phyloP scores from a whole-genome alignment of 1,140 invertebrate species.

The Rhyzopertha dominica region DNA sequence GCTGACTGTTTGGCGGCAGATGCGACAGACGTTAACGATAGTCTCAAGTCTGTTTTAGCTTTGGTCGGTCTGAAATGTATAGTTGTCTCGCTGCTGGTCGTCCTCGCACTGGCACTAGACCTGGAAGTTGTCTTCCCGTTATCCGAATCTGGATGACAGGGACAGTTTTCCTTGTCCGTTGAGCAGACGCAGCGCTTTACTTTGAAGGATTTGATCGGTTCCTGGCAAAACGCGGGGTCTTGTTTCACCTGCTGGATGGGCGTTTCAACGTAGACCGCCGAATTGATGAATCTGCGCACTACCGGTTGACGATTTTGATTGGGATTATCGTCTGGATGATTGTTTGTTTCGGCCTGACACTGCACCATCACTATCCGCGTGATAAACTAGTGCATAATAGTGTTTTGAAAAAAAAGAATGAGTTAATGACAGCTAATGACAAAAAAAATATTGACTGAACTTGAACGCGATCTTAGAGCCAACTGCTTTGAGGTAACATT shows the following conservation, averaged over 20 bases:
- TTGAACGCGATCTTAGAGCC: too few species aligned
- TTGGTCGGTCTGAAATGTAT: constrained; percentile 12
- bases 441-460: too few species aligned
- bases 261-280: constrained; percentile 37
- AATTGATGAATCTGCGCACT: constrained; percentile 33
- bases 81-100: constrained; percentile 12
- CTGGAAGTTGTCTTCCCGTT: constrained; percentile 5
- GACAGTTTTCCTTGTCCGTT: constrained; percentile 19
- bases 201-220: constrained; percentile 15
- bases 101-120: constrained; percentile 12
- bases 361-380: too few species aligned
- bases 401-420: too few species aligned
- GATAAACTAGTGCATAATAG: too few species aligned
- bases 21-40: constrained; percentile 28
- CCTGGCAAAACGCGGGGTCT: constrained; percentile 9
- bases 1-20: constrained; percentile 14
- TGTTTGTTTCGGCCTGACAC: too few species aligned
- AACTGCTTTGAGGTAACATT: too few species aligned
- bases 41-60: constrained; percentile 20
- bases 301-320: constrained; percentile 16
- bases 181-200: constrained; percentile 23
- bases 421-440: too few species aligned
- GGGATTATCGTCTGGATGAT: too few species aligned
- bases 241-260: constrained; percentile 22
- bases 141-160: constrained; percentile 18